phyloP scores from a whole-genome alignment of 1,140 invertebrate species.

The honey bee (Apis mellifera) region Amel_HAv3.1 CM009937.2:1282501-1283000 shows the following conservation, averaged over 20 bases:
- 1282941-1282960: no score
- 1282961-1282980: no score
- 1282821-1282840: no score
- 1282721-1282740: background rate
- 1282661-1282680: background rate
- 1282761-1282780: background rate
- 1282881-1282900: no score
- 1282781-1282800: no score
- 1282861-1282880: no score
- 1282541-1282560: background rate
- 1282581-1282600: slow-evolving; percentile 6
- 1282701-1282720: background rate
- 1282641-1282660: background rate
- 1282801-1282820: background rate
- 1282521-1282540: background rate
- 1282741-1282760: background rate
- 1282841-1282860: no score
- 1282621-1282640: background rate
- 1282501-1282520: no score
- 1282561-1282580: background rate
- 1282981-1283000: no score
- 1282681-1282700: background rate
- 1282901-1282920: no score
- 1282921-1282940: no score
- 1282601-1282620: background rate